Percentiles rank a stretch among this genome's conserved stretches.
phyloP scores from a whole-genome alignment of 2,797 vertebrate species.

The Geotrypetes seraphini region DNA sequence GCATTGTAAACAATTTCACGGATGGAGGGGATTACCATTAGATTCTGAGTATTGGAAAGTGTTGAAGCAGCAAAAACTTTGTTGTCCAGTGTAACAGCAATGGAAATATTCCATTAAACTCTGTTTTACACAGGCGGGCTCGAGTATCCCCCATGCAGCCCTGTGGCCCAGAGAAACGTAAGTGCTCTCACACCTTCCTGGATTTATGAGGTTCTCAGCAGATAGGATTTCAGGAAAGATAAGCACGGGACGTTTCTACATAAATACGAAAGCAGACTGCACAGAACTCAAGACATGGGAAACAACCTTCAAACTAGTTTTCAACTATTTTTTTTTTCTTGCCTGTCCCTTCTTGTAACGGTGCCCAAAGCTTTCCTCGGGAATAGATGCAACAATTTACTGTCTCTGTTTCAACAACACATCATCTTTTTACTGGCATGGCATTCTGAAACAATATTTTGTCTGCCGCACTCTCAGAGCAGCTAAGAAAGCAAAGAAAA shows the following conservation, averaged over 20 bases:
- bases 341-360: constrained; percentile 15
- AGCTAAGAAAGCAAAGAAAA: not conserved
- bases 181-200: constrained; percentile 21
- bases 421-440: not conserved
- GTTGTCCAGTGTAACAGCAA: too few relatives aligned
- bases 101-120: too few relatives aligned
- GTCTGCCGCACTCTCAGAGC: constrained; percentile 2
- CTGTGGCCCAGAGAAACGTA: constrained; percentile 5
- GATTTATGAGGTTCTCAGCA: constrained; percentile 31
- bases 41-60: too few relatives aligned
- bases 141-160: too few relatives aligned
- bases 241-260: constrained; percentile 3
- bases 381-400: constrained; percentile 11
- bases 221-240: not conserved
- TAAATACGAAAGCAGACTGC: constrained; percentile 12
- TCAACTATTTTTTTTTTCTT: constrained; percentile 29
- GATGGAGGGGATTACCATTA: too few relatives aligned
- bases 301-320: constrained; percentile 22
- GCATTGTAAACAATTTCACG: too few relatives aligned
- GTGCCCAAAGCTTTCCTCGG: constrained; percentile 16
- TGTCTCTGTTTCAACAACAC: constrained; percentile 1
- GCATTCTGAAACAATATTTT: not conserved
- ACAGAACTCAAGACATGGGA: constrained; percentile 26
- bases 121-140: too few relatives aligned
- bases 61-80: too few relatives aligned